phyloP scores from a whole-genome alignment of 2,113 vertebrate species.

The Zosterops hypoxanthus region DNA sequence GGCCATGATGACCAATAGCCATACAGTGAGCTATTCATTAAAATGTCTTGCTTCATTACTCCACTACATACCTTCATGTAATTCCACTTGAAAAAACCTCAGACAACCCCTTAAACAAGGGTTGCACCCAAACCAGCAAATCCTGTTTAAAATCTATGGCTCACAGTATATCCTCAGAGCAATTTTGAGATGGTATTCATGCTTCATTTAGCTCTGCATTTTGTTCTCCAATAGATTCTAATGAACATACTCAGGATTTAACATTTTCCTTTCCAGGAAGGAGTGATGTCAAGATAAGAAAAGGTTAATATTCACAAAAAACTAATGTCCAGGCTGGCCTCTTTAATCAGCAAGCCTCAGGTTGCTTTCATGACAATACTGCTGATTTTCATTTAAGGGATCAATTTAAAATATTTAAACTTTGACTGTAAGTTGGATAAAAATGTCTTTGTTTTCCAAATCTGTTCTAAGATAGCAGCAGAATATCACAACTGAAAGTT shows the following conservation, averaged over 20 bases:
- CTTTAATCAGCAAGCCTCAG: background rate
- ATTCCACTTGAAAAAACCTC: background rate
- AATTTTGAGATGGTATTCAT: constrained; percentile 33
- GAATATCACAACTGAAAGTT: background rate
- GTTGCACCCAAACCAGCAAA: background rate
- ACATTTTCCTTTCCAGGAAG: constrained; percentile 14
- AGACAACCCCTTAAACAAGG: background rate
- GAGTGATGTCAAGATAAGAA: background rate
- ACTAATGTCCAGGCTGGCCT: background rate
- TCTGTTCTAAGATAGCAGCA: background rate
- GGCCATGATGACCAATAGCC: background rate
- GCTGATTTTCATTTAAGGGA: background rate
- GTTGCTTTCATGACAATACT: background rate
- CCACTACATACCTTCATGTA: background rate
- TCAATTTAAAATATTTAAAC: background rate
- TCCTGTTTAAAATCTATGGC: background rate
- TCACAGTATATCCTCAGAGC: background rate
- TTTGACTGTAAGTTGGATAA: background rate
- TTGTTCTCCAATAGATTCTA: constrained; percentile 7
- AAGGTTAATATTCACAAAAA: background rate
- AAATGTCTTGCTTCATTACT: constrained; percentile 12
- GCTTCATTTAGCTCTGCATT: constrained; percentile 40
- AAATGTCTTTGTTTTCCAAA: background rate
- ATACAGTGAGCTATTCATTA: background rate
- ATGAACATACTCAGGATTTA: background rate